phyloP scores from a whole-genome alignment of 1,140 invertebrate species.

The Cotesia vestalis region DNA sequence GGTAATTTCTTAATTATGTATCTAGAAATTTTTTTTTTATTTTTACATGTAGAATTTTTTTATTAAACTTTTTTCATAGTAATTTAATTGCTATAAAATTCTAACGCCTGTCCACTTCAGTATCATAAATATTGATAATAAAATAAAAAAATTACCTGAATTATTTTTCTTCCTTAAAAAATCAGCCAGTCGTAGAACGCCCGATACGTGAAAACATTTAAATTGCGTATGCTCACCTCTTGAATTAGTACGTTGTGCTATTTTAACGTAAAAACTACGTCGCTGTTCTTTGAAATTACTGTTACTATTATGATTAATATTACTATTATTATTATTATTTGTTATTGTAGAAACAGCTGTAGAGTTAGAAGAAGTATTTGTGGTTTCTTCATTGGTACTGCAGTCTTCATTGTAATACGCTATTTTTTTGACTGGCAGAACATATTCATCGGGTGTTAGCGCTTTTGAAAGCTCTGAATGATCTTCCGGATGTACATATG shows the following conservation, averaged over 20 bases:
- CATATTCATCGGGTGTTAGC: conserved; percentile 68
- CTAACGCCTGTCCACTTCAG: no score
- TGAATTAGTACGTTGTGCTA: conserved; percentile 65
- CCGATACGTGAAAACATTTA: conserved; percentile 68
- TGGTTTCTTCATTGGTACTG: conserved; percentile 55
- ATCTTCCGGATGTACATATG: conserved; percentile 81
- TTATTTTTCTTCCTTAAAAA: conserved; percentile 13
- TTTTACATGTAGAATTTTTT: no score
- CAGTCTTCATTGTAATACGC: conserved; percentile 62
- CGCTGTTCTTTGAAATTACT: conserved; percentile 56
- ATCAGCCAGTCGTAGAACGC: conserved; percentile 61
- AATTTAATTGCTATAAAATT: no score
- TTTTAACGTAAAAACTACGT: conserved; percentile 69
- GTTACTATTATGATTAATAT: conserved; percentile 42
- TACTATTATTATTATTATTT: conserved; percentile 16
- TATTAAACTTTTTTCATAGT: no score
- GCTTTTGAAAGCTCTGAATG: conserved; percentile 75
- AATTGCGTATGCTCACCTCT: conserved; percentile 68
- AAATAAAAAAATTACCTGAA: conserved; percentile 14
- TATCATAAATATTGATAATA: no score
- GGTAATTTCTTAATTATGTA: no score
- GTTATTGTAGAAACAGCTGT: no score
- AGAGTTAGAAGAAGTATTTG: conserved; percentile 38
- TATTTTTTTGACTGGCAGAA: conserved; percentile 49
- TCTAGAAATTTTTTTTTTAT: no score